Evolutionary conservation across 2,888 invertebrate species (phyloP), one percentile per base, ranked within the genome.

Genomic region (Ennomos erosarius): DNA sequence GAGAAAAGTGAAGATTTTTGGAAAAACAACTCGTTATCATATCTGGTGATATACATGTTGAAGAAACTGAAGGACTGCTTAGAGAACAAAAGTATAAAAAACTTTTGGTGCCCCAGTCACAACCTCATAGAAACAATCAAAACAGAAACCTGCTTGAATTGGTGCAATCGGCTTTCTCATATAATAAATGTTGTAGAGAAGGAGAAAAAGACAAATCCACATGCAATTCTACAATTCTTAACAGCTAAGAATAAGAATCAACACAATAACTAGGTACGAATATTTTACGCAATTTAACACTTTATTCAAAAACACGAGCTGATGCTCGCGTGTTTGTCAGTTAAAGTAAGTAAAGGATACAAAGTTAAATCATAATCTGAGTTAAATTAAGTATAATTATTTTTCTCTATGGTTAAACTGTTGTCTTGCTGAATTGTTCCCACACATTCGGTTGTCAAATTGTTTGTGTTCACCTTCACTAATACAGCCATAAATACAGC

Each of bases 31-130:
- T 83, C 85, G 0, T 60, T 87, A 11, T 71, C 74, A 1, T 77
- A 62, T 69, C 71, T 87, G 53, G 70, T 85, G 11, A n/a, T 85
- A 1, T 66, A 80, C 55, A 86, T 86, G 87, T 54, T 86, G 53
- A 70, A 70, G 54, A 84, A 78, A 65, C 67, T 86, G 53, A 73
- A 71, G 53, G 71, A 79, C 37, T 75, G 74, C 49, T 76, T 87
- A 51, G 55, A 59, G 10, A 59, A 62, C 26, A 74, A 69, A 36
- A 70, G 63, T 35, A 81, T 86, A 48, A 69, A 53, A 51, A 87
- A 85, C 62, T 85, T 80, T 70, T 87, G 87, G 86, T 82, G 85
- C 50, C 71, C 79, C 1, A 70, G 76, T 10, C 78, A 81, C 43
- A 87, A 87, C 70, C 70, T 86, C 16, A 63, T 87, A 8, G 79